Evolutionary conservation across 1,140 invertebrate genomes (phyloP).

Genomic region (Neocloeon triangulifer): DNA sequence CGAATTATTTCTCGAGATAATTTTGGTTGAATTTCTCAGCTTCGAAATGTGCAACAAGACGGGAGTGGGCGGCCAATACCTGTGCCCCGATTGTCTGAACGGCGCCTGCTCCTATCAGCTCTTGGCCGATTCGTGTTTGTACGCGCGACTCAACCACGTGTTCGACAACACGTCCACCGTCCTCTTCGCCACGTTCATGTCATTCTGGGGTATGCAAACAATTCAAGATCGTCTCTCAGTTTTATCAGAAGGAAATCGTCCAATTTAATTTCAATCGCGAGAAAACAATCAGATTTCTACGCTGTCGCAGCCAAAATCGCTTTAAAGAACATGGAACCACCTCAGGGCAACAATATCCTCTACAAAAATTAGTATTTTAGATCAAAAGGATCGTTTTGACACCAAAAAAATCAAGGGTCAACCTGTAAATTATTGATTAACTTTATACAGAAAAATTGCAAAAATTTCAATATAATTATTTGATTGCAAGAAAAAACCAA

Average conservation of each 20-base stretch:
- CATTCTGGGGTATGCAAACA: slow-evolving; percentile 61
- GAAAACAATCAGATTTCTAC: background rate
- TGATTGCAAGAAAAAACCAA: no score
- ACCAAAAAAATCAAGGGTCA: no score
- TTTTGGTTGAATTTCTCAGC: slow-evolving; percentile 24
- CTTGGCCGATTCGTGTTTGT: slow-evolving; percentile 64
- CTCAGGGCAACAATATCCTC: background rate
- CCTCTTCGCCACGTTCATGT: slow-evolving; percentile 94
- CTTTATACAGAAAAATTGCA: no score
- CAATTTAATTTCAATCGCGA: background rate
- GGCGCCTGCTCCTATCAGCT: slow-evolving; percentile 65
- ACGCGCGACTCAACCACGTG: slow-evolving; percentile 74
- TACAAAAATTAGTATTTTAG: background rate
- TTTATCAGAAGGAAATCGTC: background rate
- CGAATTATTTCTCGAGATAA: background rate
- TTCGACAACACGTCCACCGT: slow-evolving; percentile 95
- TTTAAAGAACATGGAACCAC: background rate
- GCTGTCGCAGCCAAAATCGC: background rate
- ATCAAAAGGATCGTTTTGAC: background rate
- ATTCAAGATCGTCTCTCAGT: background rate
- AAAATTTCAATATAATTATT: no score
- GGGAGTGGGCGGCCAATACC: slow-evolving; percentile 37
- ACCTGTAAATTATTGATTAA: no score
- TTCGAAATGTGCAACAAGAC: slow-evolving; percentile 65
- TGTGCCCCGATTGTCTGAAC: slow-evolving; percentile 66